These are phyloP conservation scores for Spilosoma lubricipeda DNA, from an alignment of 2,888 invertebrate species.

Conservation along the genomic window DNA sequence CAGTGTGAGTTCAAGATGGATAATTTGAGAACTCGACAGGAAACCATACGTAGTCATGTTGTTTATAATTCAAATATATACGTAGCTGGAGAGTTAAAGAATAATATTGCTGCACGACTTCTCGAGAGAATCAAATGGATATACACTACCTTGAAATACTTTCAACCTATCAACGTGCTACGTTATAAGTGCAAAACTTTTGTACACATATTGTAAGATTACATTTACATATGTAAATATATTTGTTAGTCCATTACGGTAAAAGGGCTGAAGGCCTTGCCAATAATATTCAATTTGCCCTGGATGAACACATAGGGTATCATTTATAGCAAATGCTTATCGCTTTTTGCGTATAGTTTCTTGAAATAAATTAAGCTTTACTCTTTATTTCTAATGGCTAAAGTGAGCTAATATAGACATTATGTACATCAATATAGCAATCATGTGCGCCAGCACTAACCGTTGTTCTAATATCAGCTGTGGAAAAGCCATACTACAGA, in stretches of 20 bases:
- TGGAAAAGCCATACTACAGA: background rate
- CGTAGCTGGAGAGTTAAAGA: slow-evolving; percentile 22
- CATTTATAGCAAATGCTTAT: too few relatives aligned
- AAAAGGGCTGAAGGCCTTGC: background rate
- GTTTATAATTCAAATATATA: slow-evolving; percentile 31
- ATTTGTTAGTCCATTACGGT: background rate
- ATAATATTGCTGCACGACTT: slow-evolving; percentile 19
- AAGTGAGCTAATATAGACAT: too few relatives aligned
- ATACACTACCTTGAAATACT: slow-evolving; percentile 2
- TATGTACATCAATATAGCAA: background rate
- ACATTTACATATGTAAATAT: background rate
- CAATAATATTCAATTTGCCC: background rate
- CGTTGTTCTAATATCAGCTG: too few relatives aligned
- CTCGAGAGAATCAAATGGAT: slow-evolving; percentile 17
- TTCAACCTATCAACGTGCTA: background rate
- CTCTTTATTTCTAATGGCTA: too few relatives aligned
- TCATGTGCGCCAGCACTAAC: background rate
- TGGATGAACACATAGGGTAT: background rate
- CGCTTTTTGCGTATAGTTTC: too few relatives aligned
- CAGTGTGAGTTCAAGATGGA: slow-evolving; percentile 17
- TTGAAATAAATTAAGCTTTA: too few relatives aligned
- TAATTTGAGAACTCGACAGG: slow-evolving; percentile 31
- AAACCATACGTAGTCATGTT: slow-evolving; percentile 28
- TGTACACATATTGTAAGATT: background rate
- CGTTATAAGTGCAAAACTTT: background rate